Evolutionary conservation across 2,113 vertebrate species (phyloP).

Genomic region (Cyrtonyx montezumae): DNA sequence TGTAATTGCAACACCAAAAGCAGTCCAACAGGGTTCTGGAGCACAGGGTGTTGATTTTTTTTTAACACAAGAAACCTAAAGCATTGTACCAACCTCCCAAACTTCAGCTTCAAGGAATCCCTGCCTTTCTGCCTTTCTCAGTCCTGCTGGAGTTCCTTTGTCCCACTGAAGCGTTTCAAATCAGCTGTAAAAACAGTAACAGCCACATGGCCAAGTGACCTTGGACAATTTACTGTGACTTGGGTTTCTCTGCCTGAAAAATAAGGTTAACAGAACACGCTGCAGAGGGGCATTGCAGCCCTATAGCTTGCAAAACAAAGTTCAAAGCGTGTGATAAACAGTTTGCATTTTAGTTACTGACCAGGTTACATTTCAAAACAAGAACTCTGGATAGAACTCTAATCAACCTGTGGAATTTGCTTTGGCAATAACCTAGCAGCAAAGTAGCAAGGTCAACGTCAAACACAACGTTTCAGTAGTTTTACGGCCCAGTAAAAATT

Average conservation of each 20-base stretch:
- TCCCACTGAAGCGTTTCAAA: not conserved
- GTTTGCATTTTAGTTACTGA: not conserved
- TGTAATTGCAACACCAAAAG: not conserved
- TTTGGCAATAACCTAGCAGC: not conserved
- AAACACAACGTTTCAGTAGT: not conserved
- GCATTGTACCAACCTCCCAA: not conserved
- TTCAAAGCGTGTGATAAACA: not conserved
- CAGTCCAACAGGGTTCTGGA: not conserved
- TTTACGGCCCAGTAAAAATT: not conserved
- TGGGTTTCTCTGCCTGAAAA: not conserved
- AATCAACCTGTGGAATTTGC: constrained; percentile 50
- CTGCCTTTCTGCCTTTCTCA: not conserved
- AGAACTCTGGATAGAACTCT: not conserved
- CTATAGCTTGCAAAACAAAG: not conserved
- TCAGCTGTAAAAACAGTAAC: constrained; percentile 28
- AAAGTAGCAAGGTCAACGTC: constrained; percentile 57
- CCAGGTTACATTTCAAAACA: constrained; percentile 9
- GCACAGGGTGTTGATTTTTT: not conserved
- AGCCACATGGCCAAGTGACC: not conserved
- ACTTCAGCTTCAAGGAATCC: not conserved
- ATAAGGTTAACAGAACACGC: constrained; percentile 12
- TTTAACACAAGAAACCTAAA: not conserved
- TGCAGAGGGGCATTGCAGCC: not conserved
- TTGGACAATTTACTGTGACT: constrained; percentile 31
- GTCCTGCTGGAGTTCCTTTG: not conserved